These are phyloP conservation scores for Aleadryas rufinucha DNA, from an alignment of 2,113 vertebrate species.

Conservation along the genomic window DNA sequence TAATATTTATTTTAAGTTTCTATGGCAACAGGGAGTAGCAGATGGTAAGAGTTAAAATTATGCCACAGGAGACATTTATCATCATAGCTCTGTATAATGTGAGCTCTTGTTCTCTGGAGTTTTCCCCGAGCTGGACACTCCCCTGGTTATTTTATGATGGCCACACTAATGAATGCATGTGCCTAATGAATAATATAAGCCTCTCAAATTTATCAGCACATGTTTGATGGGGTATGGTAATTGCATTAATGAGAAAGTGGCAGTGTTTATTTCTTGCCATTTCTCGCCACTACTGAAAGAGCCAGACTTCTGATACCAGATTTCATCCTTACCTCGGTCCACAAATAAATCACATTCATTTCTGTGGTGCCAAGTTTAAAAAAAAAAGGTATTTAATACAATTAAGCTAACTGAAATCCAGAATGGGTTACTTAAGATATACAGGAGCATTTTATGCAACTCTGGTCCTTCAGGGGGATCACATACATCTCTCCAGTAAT, in stretches of 20 bases:
- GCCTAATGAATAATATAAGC: slow-evolving; percentile 11
- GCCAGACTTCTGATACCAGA: neutral
- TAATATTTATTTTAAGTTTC: slow-evolving; percentile 75
- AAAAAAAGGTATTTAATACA: neutral
- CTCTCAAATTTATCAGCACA: neutral
- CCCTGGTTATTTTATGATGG: slow-evolving; percentile 67
- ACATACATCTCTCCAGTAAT: rapidly evolving
- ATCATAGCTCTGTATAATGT: slow-evolving; percentile 58
- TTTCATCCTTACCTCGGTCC: neutral
- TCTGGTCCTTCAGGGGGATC: neutral
- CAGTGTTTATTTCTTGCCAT: neutral
- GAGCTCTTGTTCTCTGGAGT: slow-evolving; percentile 62
- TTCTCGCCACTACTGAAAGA: neutral
- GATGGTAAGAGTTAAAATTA: slow-evolving; percentile 72
- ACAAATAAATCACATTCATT: neutral
- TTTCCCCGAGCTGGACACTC: slow-evolving; percentile 16
- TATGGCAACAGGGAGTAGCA: slow-evolving; percentile 62
- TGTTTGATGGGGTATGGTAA: neutral
- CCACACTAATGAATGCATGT: slow-evolving; percentile 36
- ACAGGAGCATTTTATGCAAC: neutral
- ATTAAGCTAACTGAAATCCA: neutral
- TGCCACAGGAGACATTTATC: slow-evolving; percentile 74
- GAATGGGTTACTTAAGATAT: neutral
- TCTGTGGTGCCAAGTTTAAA: neutral
- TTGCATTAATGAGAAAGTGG: slow-evolving; percentile 5